These are phyloP conservation scores for Thalassarche chlororhynchos DNA, from an alignment of 2,113 vertebrate genomes.

Conservation along the genomic window DNA sequence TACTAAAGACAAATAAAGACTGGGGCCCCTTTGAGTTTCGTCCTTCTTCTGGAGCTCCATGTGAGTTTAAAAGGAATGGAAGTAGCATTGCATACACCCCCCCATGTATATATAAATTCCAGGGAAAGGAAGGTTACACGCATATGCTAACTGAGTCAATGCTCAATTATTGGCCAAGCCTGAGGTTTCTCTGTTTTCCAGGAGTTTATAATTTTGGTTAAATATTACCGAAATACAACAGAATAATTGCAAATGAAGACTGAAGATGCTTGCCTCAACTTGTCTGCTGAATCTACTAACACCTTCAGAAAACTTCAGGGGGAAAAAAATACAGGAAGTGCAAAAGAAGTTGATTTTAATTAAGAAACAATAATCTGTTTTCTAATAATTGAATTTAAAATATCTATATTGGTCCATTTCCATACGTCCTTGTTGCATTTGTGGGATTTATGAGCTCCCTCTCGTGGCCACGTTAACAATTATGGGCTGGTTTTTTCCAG, in stretches of 20 bases:
- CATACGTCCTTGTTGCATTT: accelerated
- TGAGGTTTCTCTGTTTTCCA: neutral
- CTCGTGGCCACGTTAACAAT: neutral
- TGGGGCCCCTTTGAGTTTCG: neutral
- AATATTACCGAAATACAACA: neutral
- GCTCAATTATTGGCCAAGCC: neutral
- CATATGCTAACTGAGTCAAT: neutral
- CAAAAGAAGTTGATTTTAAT: neutral
- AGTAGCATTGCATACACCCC: no score
- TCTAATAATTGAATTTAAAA: neutral
- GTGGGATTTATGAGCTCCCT: conserved; percentile 21
- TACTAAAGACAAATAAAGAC: neutral
- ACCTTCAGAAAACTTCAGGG: neutral
- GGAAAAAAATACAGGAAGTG: neutral
- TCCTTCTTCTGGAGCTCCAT: neutral
- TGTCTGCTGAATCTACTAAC: neutral
- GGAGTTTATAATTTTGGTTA: neutral
- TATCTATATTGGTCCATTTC: neutral
- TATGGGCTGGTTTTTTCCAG: neutral
- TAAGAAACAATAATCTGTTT: neutral
- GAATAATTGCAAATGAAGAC: neutral
- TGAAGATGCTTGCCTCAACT: neutral
- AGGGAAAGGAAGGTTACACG: neutral
- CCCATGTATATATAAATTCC: no score
- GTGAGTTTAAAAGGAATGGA: neutral